These are phyloP conservation scores for Leptinotarsa tumamoca DNA, from an alignment of 2,888 invertebrate species.

Conservation along the genomic window DNA sequence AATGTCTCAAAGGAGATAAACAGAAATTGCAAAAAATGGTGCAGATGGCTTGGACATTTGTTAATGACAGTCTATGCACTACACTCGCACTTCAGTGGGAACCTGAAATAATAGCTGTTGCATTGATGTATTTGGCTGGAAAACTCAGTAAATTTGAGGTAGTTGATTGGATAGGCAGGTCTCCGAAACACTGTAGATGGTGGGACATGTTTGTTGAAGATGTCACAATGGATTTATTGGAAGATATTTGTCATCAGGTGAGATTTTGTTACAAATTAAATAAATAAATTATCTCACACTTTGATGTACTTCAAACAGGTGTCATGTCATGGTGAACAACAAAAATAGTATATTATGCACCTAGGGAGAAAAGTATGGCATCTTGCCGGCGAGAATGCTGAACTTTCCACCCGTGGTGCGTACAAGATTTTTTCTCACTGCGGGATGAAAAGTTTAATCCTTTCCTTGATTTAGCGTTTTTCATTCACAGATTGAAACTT, in stretches of 20 bases:
- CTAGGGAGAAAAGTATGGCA: no score
- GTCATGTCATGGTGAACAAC: no score
- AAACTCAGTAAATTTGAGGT: conserved; percentile 97
- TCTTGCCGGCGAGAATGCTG: no score
- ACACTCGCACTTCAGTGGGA: conserved; percentile 98
- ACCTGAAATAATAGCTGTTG: conserved; percentile 97
- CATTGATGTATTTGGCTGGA: conserved; percentile 95
- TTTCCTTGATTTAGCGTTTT: no score
- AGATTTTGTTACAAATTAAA: neutral
- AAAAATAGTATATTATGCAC: no score
- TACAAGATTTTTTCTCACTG: no score
- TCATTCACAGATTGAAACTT: no score
- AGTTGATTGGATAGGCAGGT: conserved; percentile 89
- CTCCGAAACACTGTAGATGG: conserved; percentile 86
- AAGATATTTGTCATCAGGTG: conserved; percentile 97
- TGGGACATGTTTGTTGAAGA: conserved; percentile 99
- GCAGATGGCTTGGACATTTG: conserved; percentile 99
- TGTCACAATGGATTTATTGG: conserved; percentile 91
- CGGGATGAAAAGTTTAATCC: no score
- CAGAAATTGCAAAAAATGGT: conserved; percentile 95
- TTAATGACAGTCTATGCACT: conserved; percentile 97
- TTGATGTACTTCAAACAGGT: no score
- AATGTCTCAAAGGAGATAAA: conserved; percentile 93
- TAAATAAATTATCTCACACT: neutral
- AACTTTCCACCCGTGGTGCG: no score